Evolutionary conservation across 2,113 vertebrate species (phyloP).

Genomic region (Turnix velox): DNA sequence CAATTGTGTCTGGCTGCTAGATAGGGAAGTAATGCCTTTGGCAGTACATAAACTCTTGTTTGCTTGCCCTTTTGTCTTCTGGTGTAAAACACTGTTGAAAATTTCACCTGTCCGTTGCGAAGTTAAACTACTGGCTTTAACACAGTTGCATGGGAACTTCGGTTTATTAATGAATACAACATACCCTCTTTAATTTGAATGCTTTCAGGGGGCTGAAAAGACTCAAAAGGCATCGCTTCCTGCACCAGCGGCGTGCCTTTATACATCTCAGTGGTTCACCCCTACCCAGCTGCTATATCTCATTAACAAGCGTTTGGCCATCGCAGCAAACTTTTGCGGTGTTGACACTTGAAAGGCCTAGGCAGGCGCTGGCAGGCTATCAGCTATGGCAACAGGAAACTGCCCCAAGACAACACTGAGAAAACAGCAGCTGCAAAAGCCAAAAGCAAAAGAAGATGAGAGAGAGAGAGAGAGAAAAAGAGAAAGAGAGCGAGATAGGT

Average conservation of each 20-base stretch:
- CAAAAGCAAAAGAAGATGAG: slow-evolving; percentile 65
- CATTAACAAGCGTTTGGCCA: slow-evolving; percentile 83
- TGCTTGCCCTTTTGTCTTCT: slow-evolving; percentile 71
- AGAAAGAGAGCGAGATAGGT: slow-evolving; percentile 67
- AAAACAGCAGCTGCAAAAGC: slow-evolving; percentile 82
- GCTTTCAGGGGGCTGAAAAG: slow-evolving; percentile 79
- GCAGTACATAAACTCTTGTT: slow-evolving; percentile 69
- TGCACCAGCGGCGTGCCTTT: slow-evolving; percentile 81
- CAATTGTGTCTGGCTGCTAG: slow-evolving; percentile 63
- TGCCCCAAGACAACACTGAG: slow-evolving; percentile 77
- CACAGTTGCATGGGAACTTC: slow-evolving; percentile 75
- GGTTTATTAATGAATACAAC: slow-evolving; percentile 81
- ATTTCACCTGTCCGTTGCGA: slow-evolving; percentile 76
- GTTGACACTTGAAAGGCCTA: slow-evolving; percentile 83
- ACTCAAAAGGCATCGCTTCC: slow-evolving; percentile 81
- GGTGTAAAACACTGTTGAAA: slow-evolving; percentile 63
- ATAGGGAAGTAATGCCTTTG: slow-evolving; percentile 71
- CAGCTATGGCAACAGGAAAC: slow-evolving; percentile 83
- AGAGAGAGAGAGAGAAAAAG: too few relatives aligned
- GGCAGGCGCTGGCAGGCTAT: slow-evolving; percentile 81
- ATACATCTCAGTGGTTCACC: slow-evolving; percentile 79
- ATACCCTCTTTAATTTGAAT: slow-evolving; percentile 79
- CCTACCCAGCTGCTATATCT: slow-evolving; percentile 83
- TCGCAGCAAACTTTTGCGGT: slow-evolving; percentile 73
- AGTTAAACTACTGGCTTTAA: slow-evolving; percentile 77